A percentile compares a stretch with the other conserved stretches of the same genome.
Conservation (phyloP, 1,140 invertebrate species). For the Scaptomyza graminum region DNA sequence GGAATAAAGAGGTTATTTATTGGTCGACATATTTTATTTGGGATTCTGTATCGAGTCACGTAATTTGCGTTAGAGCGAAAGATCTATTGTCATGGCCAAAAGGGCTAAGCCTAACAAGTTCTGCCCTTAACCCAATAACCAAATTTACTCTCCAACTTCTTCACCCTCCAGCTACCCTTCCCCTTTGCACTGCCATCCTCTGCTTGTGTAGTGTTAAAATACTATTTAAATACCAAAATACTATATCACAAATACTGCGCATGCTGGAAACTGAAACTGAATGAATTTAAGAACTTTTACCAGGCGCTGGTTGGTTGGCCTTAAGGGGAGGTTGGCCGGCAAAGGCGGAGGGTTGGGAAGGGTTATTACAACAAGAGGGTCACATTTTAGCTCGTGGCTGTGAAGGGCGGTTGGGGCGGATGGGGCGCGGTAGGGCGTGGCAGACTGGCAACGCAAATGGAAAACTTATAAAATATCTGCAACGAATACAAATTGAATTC, state of each 20-base stretch:
- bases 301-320: slow-evolving; percentile 1
- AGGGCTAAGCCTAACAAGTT: too few relatives aligned
- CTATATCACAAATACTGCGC: slow-evolving; percentile 32
- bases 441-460: slow-evolving; percentile 50
- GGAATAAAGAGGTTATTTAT: too few relatives aligned
- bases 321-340: not conserved
- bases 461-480: slow-evolving; percentile 80
- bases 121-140: too few relatives aligned
- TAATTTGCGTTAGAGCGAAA: too few relatives aligned
- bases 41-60: too few relatives aligned
- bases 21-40: too few relatives aligned
- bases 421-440: not conserved
- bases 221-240: slow-evolving; percentile 39
- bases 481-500: slow-evolving; percentile 81
- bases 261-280: slow-evolving; percentile 10
- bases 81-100: too few relatives aligned
- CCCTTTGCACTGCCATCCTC: too few relatives aligned
- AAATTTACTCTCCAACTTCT: not conserved
- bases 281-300: not conserved
- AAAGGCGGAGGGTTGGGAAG: too few relatives aligned
- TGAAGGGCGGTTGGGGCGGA: not conserved
- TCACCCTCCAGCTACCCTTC: too few relatives aligned
- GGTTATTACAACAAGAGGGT: not conserved
- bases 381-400: not conserved
- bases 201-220: not conserved